Conservation (phyloP, 2,888 invertebrate genomes). For the Pteria penguin region DNA sequence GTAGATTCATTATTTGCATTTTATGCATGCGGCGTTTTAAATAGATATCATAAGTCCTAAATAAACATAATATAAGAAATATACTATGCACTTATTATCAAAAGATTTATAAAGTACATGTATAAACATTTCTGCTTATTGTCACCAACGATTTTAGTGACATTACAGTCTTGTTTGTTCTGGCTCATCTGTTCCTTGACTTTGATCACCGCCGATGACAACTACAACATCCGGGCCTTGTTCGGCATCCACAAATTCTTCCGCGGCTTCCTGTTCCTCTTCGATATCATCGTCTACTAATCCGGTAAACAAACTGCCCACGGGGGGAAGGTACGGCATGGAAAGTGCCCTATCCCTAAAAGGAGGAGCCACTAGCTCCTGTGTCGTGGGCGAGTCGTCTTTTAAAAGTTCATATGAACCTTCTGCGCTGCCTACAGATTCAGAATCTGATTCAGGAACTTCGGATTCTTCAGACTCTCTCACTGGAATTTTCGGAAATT, state of each 20-base stretch:
- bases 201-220: background rate
- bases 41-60: too few species aligned
- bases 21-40: too few species aligned
- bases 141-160: too few species aligned
- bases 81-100: too few species aligned
- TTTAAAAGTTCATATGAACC: conserved; percentile 32
- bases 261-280: conserved; percentile 3
- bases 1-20: too few species aligned
- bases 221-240: background rate
- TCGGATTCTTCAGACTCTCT: conserved; percentile 31
- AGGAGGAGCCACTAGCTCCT: conserved; percentile 6
- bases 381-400: conserved; percentile 22
- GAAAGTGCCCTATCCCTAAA: conserved; percentile 39
- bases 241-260: background rate
- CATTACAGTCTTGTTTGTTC: background rate
- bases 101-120: too few species aligned
- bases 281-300: background rate
- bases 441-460: conserved; percentile 32
- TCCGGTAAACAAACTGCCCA: background rate
- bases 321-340: conserved; percentile 9
- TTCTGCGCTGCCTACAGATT: conserved; percentile 38
- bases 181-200: too few species aligned
- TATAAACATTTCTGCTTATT: too few species aligned
- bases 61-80: too few species aligned
- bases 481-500: background rate